These are phyloP conservation scores for Macrosiphum euphorbiae DNA, from an alignment of 2,888 invertebrate species.

Conservation along the genomic window DNA sequence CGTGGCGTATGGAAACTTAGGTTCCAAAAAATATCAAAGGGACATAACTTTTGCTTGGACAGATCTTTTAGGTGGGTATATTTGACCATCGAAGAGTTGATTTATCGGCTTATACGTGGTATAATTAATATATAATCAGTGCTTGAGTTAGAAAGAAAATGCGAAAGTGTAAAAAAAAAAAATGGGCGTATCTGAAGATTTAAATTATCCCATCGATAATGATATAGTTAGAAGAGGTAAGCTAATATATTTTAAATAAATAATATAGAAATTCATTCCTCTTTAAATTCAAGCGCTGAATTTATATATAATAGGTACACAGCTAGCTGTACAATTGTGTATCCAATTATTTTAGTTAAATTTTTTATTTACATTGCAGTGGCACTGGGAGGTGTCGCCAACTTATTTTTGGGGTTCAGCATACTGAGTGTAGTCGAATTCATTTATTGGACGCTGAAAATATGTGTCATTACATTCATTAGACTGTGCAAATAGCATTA, in stretches of 20 bases:
- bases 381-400: constrained; percentile 67
- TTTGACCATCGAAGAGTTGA: too few relatives aligned
- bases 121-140: neutral
- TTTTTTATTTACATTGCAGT: constrained; percentile 65
- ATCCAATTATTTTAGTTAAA: neutral
- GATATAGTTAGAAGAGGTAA: neutral
- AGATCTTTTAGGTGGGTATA: constrained; percentile 66
- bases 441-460: constrained; percentile 66
- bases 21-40: constrained; percentile 67
- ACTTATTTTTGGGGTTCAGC: constrained; percentile 68
- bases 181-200: neutral
- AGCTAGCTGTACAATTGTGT: neutral
- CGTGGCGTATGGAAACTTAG: constrained; percentile 67
- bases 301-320: neutral
- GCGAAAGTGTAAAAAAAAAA: neutral
- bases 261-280: neutral
- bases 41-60: constrained; percentile 67
- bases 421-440: constrained; percentile 66
- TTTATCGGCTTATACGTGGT: too few relatives aligned
- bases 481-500: neutral
- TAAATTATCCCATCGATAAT: neutral
- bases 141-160: neutral
- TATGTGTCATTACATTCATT: constrained; percentile 51
- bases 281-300: neutral
- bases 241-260: neutral